These are phyloP conservation scores for Epinotia bilunana DNA, from an alignment of 2,888 invertebrate species.

Conservation along the genomic window DNA sequence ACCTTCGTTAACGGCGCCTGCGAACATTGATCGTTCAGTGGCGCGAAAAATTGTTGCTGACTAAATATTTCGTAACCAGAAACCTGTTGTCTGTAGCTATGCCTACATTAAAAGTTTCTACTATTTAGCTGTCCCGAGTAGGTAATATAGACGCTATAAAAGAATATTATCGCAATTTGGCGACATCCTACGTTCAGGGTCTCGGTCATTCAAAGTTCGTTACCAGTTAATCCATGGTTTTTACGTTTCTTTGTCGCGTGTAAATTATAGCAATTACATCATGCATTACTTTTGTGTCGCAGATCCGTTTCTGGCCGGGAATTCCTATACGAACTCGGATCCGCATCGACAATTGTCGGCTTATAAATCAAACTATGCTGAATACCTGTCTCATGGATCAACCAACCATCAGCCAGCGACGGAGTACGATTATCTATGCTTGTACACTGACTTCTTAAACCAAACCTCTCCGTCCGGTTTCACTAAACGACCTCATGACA, in stretches of 20 bases:
- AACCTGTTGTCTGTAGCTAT: slow-evolving; percentile 55
- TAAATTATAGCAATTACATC: slow-evolving; percentile 55
- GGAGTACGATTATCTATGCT: too few species aligned
- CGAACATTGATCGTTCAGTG: slow-evolving; percentile 62
- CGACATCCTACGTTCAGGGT: slow-evolving; percentile 34
- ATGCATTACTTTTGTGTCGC: slow-evolving; percentile 57
- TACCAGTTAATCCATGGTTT: slow-evolving; percentile 38
- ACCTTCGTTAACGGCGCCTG: slow-evolving; percentile 57
- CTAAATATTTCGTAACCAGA: slow-evolving; percentile 67
- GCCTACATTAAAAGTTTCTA: neutral
- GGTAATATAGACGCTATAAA: neutral
- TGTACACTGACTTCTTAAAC: neutral
- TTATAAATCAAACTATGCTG: slow-evolving; percentile 22
- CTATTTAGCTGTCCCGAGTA: neutral
- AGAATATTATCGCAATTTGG: slow-evolving; percentile 17
- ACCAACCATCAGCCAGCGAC: neutral
- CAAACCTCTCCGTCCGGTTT: neutral
- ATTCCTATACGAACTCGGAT: slow-evolving; percentile 58
- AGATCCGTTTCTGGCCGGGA: slow-evolving; percentile 68
- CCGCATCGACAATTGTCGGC: slow-evolving; percentile 31
- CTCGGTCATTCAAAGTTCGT: slow-evolving; percentile 34
- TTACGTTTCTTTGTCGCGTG: slow-evolving; percentile 42
- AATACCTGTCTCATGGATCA: slow-evolving; percentile 17
- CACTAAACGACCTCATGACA: neutral
- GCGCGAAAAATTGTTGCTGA: slow-evolving; percentile 67